Evolutionary conservation across 2,797 vertebrate species (phyloP), one percentile per base, ranked within the genome.

Genomic region (Sebastes cheni): DNA sequence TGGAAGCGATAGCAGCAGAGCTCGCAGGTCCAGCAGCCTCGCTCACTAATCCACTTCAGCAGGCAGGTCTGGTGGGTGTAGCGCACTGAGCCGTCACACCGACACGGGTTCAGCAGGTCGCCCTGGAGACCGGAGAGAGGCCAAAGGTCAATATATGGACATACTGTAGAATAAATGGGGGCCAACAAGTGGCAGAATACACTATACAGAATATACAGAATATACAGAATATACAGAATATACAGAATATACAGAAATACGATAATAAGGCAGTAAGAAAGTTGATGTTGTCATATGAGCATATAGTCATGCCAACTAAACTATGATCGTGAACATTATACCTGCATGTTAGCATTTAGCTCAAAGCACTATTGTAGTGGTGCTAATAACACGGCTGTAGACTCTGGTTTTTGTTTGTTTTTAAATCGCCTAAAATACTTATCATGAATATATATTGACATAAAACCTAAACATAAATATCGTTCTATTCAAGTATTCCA

Each of bases 21-120:
- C 84, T 99, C 98, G 23, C 98, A 99, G 88, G 97, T 98, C 98
- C 98, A 99, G 72, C 97, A 98, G 70, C 98, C 98, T 20, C 97
- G 95, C 92, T 99, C 98, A 50, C 98, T 99, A 93, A 99, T 99
- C 98, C 98, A 99, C 88, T 98, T 99, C 62, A 99, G 95, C n/a
- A 99, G 95, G 91, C 98, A 99, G 71, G 97, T 96, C 88, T 99
- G 97, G 91, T 99, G 98, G 0, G 97, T 98, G 88, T 98, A 97
- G 3, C 98, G 96, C 65, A 99, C 97, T 0, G 98, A 98, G 54
- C 98, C 98, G 27, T 98, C 97, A 2, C 98, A 99, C 39, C 98
- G 96, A 70, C 98, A 99, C 32, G 97, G 98, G 88, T 98, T 97
- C 95, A 99, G 83, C 90, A 99, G 82, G 89, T 97, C 97, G 8